Percentiles rank a stretch among this genome's conserved stretches.
Conservation (phyloP, 2,888 invertebrate genomes). For the Amblyjoppa fuscipennis region DNA sequence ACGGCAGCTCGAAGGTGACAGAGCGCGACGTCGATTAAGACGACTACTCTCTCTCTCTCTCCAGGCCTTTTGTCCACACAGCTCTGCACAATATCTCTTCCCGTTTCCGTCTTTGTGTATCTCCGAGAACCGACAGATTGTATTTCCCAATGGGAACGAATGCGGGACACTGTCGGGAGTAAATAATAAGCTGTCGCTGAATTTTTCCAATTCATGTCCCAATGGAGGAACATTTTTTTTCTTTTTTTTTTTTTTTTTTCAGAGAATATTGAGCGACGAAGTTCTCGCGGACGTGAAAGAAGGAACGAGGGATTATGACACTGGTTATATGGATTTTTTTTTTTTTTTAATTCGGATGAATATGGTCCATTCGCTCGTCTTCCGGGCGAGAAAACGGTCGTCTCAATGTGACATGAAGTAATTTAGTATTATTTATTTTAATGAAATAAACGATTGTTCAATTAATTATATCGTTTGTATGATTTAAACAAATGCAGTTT, state of each 20-base stretch:
- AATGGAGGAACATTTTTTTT: not conserved
- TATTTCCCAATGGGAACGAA: slow-evolving; percentile 26
- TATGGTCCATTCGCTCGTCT: too few species aligned
- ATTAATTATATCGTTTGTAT: too few species aligned
- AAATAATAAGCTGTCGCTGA: slow-evolving; percentile 23
- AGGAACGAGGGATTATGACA: too few species aligned
- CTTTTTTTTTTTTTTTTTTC: not conserved
- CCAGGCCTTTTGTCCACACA: not conserved
- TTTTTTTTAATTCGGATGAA: too few species aligned
- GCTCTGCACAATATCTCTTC: slow-evolving; percentile 11
- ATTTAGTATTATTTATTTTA: too few species aligned
- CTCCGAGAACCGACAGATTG: slow-evolving; percentile 36
- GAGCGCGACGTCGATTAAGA: slow-evolving; percentile 61
- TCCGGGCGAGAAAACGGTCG: too few species aligned
- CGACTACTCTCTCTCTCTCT: slow-evolving; percentile 14
- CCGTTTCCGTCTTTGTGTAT: slow-evolving; percentile 1
- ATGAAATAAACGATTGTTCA: too few species aligned
- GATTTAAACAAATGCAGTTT: too few species aligned
- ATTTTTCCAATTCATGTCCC: slow-evolving; percentile 2
- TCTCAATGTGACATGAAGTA: too few species aligned
- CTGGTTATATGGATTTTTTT: too few species aligned
- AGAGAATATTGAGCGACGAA: not conserved
- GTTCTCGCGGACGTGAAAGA: too few species aligned
- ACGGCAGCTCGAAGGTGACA: slow-evolving; percentile 55
- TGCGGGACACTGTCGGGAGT: not conserved